These are phyloP conservation scores for Caenorhabditis briggsae DNA, from an alignment of 1,140 invertebrate genomes.

Conservation along the genomic window DNA sequence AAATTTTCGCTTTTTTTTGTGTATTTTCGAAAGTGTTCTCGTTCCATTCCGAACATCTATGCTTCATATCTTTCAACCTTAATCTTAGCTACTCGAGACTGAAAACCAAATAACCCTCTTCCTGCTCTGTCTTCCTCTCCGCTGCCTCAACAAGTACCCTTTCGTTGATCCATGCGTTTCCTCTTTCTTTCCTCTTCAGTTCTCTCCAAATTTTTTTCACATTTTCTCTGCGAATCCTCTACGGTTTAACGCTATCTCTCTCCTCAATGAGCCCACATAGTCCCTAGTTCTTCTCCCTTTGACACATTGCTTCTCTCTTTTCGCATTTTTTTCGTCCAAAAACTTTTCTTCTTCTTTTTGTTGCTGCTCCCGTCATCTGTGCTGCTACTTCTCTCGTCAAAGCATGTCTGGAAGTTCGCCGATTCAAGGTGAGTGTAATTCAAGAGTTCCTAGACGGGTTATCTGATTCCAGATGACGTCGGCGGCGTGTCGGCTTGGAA, in stretches of 20 bases:
- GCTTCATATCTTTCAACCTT: neutral
- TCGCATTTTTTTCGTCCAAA: neutral
- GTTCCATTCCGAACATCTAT: too few species aligned
- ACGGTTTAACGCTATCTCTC: neutral
- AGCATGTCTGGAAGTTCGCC: neutral
- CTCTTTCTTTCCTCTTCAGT: neutral
- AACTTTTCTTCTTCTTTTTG: conserved; percentile 2
- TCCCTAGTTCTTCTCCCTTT: neutral
- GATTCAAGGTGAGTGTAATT: conserved; percentile 10
- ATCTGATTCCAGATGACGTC: conserved; percentile 5
- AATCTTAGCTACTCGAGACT: neutral
- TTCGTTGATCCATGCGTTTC: neutral
- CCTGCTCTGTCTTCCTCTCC: neutral
- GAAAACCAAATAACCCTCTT: conserved; percentile 29
- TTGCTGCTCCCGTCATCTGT: neutral
- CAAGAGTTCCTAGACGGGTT: neutral
- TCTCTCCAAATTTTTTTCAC: neutral
- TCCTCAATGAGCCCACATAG: neutral
- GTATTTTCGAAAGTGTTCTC: too few species aligned
- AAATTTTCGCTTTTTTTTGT: too few species aligned
- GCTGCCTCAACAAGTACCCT: neutral
- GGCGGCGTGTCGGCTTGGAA: neutral
- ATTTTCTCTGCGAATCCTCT: conserved; percentile 19
- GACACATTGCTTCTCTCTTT: conserved; percentile 25
- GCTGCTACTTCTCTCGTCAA: neutral